Evolutionary conservation across 2,888 invertebrate species (phyloP).

Genomic region (Catocala nupta): DNA sequence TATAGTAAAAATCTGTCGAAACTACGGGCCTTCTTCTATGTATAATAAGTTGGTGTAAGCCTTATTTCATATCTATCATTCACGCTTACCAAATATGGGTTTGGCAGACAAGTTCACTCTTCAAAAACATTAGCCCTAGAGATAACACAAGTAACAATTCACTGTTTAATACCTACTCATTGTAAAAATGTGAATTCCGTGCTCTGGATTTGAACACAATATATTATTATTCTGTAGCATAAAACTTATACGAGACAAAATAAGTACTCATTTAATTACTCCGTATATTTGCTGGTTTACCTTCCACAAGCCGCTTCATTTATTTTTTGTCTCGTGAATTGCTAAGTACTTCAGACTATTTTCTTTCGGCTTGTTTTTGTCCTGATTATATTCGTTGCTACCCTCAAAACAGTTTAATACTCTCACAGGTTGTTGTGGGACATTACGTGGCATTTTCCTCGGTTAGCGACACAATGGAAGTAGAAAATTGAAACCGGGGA

Average conservation of each 20-base stretch:
- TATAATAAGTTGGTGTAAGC: no score
- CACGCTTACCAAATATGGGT: no score
- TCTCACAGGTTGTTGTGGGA: conserved; percentile 16
- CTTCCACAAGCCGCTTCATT: conserved; percentile 25
- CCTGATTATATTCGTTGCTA: conserved; percentile 27
- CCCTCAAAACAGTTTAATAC: conserved; percentile 33
- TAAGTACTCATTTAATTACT: conserved; percentile 18
- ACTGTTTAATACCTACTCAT: no score
- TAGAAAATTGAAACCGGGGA: conserved; percentile 19
- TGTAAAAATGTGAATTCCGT: no score
- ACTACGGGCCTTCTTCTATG: no score
- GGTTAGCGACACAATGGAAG: conserved; percentile 18
- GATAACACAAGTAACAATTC: no score
- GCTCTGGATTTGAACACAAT: no score
- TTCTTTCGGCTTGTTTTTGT: conserved; percentile 25
- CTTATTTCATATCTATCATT: no score
- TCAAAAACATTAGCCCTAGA: no score
- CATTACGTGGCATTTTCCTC: conserved; percentile 23
- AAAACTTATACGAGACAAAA: not conserved
- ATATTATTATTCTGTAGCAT: no score
- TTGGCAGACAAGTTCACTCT: no score
- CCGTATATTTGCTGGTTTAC: conserved; percentile 20
- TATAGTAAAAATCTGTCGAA: no score
- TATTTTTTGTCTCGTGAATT: conserved; percentile 30
- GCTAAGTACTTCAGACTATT: conserved; percentile 22